A percentile compares a stretch with the other conserved stretches of the same genome.
phyloP scores from a whole-genome alignment of 2,888 invertebrate species.

The Lomographa bimaculata region DNA sequence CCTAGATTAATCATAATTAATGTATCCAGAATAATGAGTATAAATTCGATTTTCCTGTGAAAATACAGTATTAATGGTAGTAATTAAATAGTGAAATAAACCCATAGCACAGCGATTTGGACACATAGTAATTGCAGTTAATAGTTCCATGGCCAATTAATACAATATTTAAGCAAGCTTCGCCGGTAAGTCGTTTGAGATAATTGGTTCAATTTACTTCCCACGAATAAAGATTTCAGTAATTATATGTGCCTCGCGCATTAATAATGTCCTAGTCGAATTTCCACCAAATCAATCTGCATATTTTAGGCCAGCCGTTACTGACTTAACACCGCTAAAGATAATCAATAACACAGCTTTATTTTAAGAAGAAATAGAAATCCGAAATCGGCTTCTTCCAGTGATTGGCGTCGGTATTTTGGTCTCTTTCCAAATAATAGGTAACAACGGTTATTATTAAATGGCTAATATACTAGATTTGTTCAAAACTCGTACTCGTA shows the following conservation, averaged over 20 bases:
- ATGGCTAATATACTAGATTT: too few species aligned
- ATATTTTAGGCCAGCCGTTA: too few species aligned
- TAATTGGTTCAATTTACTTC: too few species aligned
- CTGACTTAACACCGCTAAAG: neutral
- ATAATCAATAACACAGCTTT: conserved; percentile 11
- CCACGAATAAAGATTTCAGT: conserved; percentile 19
- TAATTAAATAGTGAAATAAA: conserved; percentile 26
- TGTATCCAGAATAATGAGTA: conserved; percentile 2
- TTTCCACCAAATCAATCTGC: too few species aligned
- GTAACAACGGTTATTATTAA: too few species aligned
- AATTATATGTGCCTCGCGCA: too few species aligned
- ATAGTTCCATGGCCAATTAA: conserved; percentile 28
- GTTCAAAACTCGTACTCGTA: too few species aligned
- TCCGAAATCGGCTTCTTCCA: neutral
- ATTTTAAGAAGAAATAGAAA: conserved; percentile 8
- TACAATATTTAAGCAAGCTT: conserved; percentile 29
- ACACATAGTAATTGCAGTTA: conserved; percentile 27
- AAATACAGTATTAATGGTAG: conserved; percentile 9
- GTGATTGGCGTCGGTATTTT: conserved; percentile 2
- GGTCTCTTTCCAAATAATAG: conserved; percentile 2
- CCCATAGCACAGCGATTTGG: conserved; percentile 23
- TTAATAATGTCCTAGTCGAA: conserved; percentile 41
- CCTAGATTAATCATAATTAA: too few species aligned
- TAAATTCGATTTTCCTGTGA: conserved; percentile 1
- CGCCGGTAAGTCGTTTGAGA: conserved; percentile 22